Evolutionary conservation across 2,888 invertebrate species (phyloP).

Genomic region (Mythimna pallens): DNA sequence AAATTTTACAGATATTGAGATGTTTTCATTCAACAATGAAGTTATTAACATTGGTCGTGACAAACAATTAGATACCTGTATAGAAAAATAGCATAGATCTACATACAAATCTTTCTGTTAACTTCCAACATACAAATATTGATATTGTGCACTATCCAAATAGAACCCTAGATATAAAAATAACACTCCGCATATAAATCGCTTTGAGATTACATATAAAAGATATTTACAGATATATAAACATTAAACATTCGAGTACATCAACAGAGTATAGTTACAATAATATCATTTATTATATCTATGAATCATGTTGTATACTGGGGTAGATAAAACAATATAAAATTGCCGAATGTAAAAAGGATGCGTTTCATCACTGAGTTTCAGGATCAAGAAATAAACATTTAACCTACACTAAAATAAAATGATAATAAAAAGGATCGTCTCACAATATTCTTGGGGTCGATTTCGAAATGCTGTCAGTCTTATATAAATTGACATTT

Average conservation of each 20-base stretch:
- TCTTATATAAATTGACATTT: constrained; percentile 65
- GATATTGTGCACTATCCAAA: constrained; percentile 20
- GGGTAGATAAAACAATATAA: neutral
- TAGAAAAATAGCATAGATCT: constrained; percentile 12
- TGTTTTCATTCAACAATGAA: neutral
- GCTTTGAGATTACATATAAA: constrained; percentile 33
- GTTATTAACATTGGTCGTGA: constrained; percentile 11
- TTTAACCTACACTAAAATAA: constrained; percentile 9
- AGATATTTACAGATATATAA: constrained; percentile 35
- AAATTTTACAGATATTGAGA: neutral
- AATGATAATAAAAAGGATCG: constrained; percentile 26
- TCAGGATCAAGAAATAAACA: constrained; percentile 9
- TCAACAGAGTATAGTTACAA: constrained; percentile 43
- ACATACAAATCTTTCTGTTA: constrained; percentile 11
- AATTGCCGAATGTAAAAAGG: neutral
- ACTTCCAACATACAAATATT: constrained; percentile 1
- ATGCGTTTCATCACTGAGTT: neutral
- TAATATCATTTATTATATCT: constrained; percentile 35
- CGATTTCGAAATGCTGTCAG: constrained; percentile 60
- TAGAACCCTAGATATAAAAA: constrained; percentile 51
- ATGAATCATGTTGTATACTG: constrained; percentile 4
- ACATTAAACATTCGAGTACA: constrained; percentile 43
- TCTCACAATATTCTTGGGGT: constrained; percentile 34
- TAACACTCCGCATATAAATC: constrained; percentile 58
- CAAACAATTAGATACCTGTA: neutral